A percentile compares a stretch with the other conserved stretches of the same genome.
phyloP scores from a whole-genome alignment of 1,140 invertebrate genomes.

The Lucilia cuprina region DNA sequence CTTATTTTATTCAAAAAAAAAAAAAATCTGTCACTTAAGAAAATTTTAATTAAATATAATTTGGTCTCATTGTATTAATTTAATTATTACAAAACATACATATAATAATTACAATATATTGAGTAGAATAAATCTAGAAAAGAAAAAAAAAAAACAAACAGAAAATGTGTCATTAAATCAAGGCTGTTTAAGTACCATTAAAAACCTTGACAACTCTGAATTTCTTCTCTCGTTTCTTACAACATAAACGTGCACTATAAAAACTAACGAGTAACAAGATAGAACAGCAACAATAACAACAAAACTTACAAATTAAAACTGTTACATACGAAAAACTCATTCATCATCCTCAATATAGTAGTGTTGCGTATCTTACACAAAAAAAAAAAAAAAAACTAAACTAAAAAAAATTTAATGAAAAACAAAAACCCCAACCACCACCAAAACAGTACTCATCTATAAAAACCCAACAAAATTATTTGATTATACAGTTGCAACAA shows the following conservation, averaged over 20 bases:
- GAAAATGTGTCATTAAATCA: neutral
- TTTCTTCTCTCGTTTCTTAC: neutral
- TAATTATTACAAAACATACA: no score
- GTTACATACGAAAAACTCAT: neutral
- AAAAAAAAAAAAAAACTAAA: neutral
- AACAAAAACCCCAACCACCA: neutral
- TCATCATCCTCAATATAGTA: neutral
- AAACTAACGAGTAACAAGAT: neutral
- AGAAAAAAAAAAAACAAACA: neutral
- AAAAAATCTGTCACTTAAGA: no score
- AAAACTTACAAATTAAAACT: neutral
- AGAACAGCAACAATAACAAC: neutral
- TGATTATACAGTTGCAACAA: constrained; percentile 2
- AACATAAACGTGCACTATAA: neutral
- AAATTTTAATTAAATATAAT: no score
- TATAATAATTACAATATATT: no score
- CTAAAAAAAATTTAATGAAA: no score
- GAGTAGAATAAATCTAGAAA: no score
- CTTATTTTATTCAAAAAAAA: no score
- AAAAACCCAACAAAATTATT: neutral
- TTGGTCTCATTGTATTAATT: no score
- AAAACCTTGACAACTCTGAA: constrained; percentile 10
- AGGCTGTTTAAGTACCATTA: neutral
- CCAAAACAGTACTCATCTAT: neutral
- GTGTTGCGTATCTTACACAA: neutral